Evolutionary conservation across 1,140 invertebrate species (phyloP), one percentile per base, ranked within the genome.

Genomic region (Brachionus sp.): DNA sequence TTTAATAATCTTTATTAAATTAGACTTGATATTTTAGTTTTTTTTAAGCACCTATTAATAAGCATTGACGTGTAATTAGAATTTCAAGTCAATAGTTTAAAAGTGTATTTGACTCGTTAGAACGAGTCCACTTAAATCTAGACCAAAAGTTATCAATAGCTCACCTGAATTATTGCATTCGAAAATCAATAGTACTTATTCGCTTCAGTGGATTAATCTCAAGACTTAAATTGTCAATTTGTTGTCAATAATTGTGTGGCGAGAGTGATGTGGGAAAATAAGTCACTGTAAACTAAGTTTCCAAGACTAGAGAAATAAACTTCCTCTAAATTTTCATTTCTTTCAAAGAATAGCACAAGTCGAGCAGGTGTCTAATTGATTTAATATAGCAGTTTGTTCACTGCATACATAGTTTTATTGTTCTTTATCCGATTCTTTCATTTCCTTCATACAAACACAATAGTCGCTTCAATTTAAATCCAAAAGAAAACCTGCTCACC

Each of bases 11-110:
- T 73, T 42, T 73, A 39, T 19, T 42, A 39, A 73, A 73, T 73
- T 39, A 73, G 37, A 73, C 12, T 16, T 73, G n/a, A 39, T 73
- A 73, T 73, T 62, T n/a, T 73, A 73, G 10, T 73, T 35, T n/a
- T 6, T 73, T 39, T 35, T 73, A 73, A 73, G 68, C 68, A 73
- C 68, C 68, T 73, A 73, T 73, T 73, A 73, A 73, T 44, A 66
- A 66, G 64, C 19, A 73, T 42, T 73, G 68, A 73, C 68, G 13
- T 73, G 19, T 73, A 73, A 73, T 39, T 39, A 73, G 37, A 73
- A 73, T 73, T 73, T 73, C 33, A 23, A 73, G n/a, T 42, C 37
- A 39, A 39, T 73, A 39, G 23, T 39, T 35, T 70, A 25, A 64
- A 64, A 64, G 29, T 25, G 44, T 46, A 13, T 50, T 23, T 57